Conservation (phyloP, 2,113 vertebrate species). For the Arizona elegans region DNA sequence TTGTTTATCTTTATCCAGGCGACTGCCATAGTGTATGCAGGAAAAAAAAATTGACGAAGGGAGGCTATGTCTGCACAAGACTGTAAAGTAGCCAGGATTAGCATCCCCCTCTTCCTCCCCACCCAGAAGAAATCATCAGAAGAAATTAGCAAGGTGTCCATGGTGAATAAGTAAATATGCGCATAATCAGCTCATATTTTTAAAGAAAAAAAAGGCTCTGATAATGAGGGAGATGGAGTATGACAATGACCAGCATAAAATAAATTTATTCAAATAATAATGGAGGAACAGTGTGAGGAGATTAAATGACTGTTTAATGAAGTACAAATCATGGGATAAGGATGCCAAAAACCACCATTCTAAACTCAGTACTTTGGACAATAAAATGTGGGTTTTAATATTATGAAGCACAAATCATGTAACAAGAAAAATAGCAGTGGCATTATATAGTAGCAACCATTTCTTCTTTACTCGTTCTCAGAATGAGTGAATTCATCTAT, state of each 20-base stretch:
- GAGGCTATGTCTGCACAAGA: background rate
- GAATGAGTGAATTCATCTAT: background rate
- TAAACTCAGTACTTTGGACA: background rate
- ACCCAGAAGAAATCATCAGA: slow-evolving; percentile 8
- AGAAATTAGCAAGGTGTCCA: slow-evolving; percentile 19
- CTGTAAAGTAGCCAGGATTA: slow-evolving; percentile 8
- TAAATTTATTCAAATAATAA: slow-evolving; percentile 20
- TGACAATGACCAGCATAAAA: slow-evolving; percentile 7
- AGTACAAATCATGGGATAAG: background rate
- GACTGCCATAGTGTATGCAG: background rate
- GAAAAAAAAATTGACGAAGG: background rate
- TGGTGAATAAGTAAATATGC: slow-evolving; percentile 21
- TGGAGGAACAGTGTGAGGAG: background rate
- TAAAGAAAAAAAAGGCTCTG: background rate
- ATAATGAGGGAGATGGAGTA: background rate
- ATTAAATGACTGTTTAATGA: slow-evolving; percentile 15
- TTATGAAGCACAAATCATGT: background rate
- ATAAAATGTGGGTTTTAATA: background rate
- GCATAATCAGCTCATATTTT: slow-evolving; percentile 17
- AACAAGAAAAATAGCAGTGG: background rate
- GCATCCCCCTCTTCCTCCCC: background rate
- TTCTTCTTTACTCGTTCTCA: background rate
- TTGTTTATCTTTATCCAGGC: background rate
- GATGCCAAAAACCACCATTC: background rate
- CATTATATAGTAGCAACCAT: background rate